A percentile compares a stretch with the other conserved stretches of the same genome.
Evolutionary conservation across 2,888 invertebrate genomes (phyloP).

Genomic region (Folsomia manolachei): DNA sequence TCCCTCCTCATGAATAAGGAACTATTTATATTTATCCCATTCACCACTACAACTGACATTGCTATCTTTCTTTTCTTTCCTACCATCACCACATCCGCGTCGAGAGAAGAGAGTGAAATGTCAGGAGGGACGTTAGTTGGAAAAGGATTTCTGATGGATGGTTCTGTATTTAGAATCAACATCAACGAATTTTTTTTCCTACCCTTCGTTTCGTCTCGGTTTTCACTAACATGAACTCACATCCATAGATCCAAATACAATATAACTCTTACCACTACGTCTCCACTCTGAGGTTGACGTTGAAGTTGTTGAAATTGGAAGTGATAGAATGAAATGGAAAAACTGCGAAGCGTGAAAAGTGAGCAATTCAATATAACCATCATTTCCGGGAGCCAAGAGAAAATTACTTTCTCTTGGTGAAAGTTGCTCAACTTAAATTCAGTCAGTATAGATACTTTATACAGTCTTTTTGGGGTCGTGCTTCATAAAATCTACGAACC

Average conservation of each 20-base stretch:
- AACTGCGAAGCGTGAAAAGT: conserved; percentile 32
- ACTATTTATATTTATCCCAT: not conserved
- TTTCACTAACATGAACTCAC: no score
- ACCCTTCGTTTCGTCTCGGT: not conserved
- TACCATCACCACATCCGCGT: not conserved
- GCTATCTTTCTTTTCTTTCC: no score
- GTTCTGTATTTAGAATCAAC: not conserved
- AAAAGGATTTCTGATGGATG: no score
- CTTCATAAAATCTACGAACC: not conserved
- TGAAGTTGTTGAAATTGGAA: not conserved
- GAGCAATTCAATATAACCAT: conserved; percentile 33
- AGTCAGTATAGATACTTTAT: conserved; percentile 16
- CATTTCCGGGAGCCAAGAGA: conserved; percentile 26
- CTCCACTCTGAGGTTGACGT: not conserved
- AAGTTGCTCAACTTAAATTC: conserved; percentile 14
- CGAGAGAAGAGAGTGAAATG: not conserved
- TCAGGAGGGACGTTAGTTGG: no score
- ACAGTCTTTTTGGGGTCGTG: not conserved
- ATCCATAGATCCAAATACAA: not conserved
- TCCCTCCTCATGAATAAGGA: not conserved
- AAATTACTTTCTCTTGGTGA: conserved; percentile 29
- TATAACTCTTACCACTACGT: no score
- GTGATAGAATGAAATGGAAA: conserved; percentile 22
- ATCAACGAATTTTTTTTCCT: not conserved
- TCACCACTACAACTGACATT: no score